Base-by-base conservation (phyloP, 2,797 vertebrate genomes). In the Eulemur rubriventer region DNA sequence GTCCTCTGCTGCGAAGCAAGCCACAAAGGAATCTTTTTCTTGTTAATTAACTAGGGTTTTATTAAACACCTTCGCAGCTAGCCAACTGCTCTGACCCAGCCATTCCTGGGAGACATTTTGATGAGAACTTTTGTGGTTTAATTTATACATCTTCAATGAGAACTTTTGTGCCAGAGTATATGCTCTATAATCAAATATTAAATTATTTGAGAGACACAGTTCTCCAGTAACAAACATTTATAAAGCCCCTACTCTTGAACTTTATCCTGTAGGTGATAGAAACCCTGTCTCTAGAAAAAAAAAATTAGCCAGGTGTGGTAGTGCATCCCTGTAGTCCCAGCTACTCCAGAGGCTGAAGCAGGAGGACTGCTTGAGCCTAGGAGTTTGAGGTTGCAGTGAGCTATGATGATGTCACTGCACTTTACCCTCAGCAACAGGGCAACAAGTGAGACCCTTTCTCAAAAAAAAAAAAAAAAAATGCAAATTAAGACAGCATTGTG, bases 41-140 rank as follows among this genome's bases (percentile, higher is more conserved):
- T 87, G 73, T 98, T 98, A 98, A 98, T 98, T 98, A 98, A 98
- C 97, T 92, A 59, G 96, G 97, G 92, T 95, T 97, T 97, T 94
- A 97, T 98, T 98, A 98, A 98, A 97, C 96, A 97, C 96, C 97
- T 97, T 95, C 93, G 61, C 81, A 93, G 93, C 94, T 98, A 95
- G 95, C 97, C 96, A 96, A 55, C 93, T 75, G 89, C 91, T 97
- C 95, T 97, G 96, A 97, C 97, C 97, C 86, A 97, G 96, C 84
- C 41, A 11, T 90, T 96, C 96, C 93, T 95, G 69, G 81, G 97
- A 94, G 97, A 97, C 84, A 52, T 92, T 87, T 57, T 76, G 92
- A 91, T 83, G 96, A 96, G 95, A 93, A 97, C 82, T 87, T 82
- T 61, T 89, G 80, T 52, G 41, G 96, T 96, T 92, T 96, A 94